phyloP scores from a whole-genome alignment of 1,140 invertebrate genomes.

The Apolygus lucorum region DNA sequence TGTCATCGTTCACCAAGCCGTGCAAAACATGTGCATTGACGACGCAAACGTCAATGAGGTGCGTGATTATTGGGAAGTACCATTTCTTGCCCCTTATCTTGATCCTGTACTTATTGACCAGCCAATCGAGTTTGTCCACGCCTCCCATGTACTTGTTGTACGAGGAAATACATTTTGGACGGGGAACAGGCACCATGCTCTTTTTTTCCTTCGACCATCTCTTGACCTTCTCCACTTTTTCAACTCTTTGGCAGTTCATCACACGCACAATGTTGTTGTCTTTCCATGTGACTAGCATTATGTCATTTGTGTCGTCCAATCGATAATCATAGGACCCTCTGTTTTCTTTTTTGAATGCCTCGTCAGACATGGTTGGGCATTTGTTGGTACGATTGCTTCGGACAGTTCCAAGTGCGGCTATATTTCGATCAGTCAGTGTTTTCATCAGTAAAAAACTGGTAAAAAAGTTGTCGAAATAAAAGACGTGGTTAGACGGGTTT shows the following conservation, averaged over 20 bases:
- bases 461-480: too few relatives aligned
- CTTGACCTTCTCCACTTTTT: slow-evolving; percentile 27
- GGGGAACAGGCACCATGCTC: slow-evolving; percentile 26
- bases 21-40: slow-evolving; percentile 31
- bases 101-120: slow-evolving; percentile 23
- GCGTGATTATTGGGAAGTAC: too few relatives aligned
- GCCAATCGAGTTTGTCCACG: slow-evolving; percentile 28
- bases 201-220: slow-evolving; percentile 29
- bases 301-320: slow-evolving; percentile 14
- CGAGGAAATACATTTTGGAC: slow-evolving; percentile 27
- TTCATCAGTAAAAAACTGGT: too few relatives aligned
- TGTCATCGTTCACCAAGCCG: slow-evolving; percentile 28
- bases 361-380: too few relatives aligned
- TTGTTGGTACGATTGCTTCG: too few relatives aligned
- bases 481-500: too few relatives aligned
- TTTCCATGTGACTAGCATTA: slow-evolving; percentile 25
- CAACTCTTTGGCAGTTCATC: slow-evolving; percentile 26
- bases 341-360: too few relatives aligned
- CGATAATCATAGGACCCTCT: too few relatives aligned
- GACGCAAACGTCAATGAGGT: slow-evolving; percentile 26
- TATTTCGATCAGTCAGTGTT: too few relatives aligned
- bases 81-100: slow-evolving; percentile 26
- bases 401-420: too few relatives aligned
- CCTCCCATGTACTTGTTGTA: slow-evolving; percentile 31
- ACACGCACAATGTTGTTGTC: slow-evolving; percentile 31